Conservation (phyloP, 2,797 vertebrate species). For the Pipistrellus nathusii region DNA sequence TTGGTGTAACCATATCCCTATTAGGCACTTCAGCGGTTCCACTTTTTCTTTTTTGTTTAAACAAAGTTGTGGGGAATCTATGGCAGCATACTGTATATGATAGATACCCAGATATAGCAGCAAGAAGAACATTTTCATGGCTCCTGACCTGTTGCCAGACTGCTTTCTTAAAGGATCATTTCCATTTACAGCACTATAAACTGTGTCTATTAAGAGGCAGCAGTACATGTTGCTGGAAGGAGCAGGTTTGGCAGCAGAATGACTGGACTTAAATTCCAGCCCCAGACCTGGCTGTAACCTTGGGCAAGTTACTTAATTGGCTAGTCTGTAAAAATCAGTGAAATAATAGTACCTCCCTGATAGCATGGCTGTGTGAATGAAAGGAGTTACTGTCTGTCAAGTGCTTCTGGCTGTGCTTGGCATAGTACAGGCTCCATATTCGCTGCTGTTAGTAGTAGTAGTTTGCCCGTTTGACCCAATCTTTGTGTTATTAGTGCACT, state of each 20-base stretch:
- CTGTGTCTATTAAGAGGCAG: not conserved
- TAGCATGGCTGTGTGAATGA: not conserved
- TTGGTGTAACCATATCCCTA: not conserved
- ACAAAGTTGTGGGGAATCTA: not conserved
- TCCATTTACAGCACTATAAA: not conserved
- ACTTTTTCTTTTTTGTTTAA: not conserved
- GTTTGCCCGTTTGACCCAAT: not conserved
- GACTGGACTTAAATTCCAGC: not conserved
- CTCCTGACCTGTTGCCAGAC: not conserved
- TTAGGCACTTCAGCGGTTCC: not conserved
- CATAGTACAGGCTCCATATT: not conserved
- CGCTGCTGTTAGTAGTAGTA: not conserved
- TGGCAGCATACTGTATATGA: not conserved
- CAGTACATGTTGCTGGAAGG: not conserved
- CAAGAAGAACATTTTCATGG: constrained; percentile 5
- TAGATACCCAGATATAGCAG: not conserved
- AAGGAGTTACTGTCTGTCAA: not conserved
- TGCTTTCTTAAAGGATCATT: not conserved
- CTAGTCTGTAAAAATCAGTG: not conserved
- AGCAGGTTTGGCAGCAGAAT: not conserved
- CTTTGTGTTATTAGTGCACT: not conserved
- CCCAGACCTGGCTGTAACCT: not conserved
- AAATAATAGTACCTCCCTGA: not conserved
- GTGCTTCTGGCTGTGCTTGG: not conserved
- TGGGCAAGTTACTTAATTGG: not conserved